Conservation (phyloP, 2,797 vertebrate genomes). For the Mastacembelus armatus region DNA sequence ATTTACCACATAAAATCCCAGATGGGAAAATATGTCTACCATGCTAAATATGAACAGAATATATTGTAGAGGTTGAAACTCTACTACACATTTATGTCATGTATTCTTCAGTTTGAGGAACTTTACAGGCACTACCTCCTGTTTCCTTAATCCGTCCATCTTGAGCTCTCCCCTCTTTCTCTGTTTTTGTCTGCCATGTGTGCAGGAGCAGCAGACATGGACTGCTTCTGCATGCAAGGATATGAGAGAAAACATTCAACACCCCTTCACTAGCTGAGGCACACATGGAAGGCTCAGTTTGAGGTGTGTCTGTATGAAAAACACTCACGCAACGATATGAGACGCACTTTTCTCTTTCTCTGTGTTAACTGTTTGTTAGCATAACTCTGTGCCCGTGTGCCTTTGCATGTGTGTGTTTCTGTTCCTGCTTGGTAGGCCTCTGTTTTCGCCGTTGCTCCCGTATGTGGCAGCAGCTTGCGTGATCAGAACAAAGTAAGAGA, state of each 20-base stretch:
- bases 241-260: conserved; percentile 66
- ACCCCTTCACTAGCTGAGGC: conserved; percentile 53
- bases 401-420: conserved; percentile 36
- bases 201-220: conserved; percentile 60
- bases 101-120: too few relatives aligned
- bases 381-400: conserved; percentile 28
- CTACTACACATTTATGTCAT: too few relatives aligned
- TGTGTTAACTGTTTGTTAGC: conserved; percentile 10
- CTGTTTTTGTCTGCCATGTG: conserved; percentile 70
- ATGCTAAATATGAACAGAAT: too few relatives aligned
- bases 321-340: conserved; percentile 56
- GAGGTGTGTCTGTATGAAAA: conserved; percentile 59
- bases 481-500: conserved; percentile 87
- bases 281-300: conserved; percentile 55
- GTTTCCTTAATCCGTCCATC: conserved; percentile 49
- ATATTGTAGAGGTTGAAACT: too few relatives aligned
- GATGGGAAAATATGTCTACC: background rate
- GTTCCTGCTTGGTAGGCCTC: conserved; percentile 48
- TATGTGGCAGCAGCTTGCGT: conserved; percentile 87
- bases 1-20: background rate
- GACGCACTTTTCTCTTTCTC: conserved; percentile 16
- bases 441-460: conserved; percentile 65
- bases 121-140: conserved; percentile 51
- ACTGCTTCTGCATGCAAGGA: conserved; percentile 70
- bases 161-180: conserved; percentile 55